Evolutionary conservation across 2,113 vertebrate genomes (phyloP).

Genomic region (Strigops habroptila): DNA sequence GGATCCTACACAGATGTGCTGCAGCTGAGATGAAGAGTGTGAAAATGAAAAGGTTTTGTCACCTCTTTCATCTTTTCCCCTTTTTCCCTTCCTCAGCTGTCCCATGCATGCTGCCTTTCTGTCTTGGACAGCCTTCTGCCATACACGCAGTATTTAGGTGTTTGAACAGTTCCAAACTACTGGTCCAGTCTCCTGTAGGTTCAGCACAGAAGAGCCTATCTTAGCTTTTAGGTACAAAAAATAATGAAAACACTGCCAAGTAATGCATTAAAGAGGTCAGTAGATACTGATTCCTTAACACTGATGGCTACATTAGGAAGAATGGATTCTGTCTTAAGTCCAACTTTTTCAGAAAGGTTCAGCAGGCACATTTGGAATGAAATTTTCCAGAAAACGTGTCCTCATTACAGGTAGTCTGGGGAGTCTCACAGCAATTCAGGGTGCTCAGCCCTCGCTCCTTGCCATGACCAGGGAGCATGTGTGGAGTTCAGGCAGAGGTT

Average conservation of each 20-base stretch:
- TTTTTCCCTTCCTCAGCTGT: neutral
- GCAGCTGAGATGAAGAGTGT: neutral
- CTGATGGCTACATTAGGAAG: neutral
- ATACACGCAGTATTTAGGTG: neutral
- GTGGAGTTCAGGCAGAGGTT: neutral
- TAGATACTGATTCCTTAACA: neutral
- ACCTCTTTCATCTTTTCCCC: neutral
- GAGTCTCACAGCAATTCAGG: neutral
- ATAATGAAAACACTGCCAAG: neutral
- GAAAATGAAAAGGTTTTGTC: neutral
- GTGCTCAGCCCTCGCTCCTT: neutral
- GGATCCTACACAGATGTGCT: neutral
- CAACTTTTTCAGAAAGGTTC: neutral
- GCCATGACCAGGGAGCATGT: neutral
- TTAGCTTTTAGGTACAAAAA: neutral
- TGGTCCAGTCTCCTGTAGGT: neutral
- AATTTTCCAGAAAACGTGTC: neutral
- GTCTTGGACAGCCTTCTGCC: neutral
- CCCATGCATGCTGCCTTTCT: neutral
- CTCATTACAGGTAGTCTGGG: rapidly evolving
- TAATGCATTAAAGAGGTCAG: neutral
- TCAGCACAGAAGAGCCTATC: neutral
- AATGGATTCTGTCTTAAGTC: neutral
- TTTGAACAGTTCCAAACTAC: neutral
- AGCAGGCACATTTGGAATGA: neutral